These are phyloP conservation scores for Archivesica marissinica DNA, from an alignment of 1,140 invertebrate species.

Conservation along the genomic window DNA sequence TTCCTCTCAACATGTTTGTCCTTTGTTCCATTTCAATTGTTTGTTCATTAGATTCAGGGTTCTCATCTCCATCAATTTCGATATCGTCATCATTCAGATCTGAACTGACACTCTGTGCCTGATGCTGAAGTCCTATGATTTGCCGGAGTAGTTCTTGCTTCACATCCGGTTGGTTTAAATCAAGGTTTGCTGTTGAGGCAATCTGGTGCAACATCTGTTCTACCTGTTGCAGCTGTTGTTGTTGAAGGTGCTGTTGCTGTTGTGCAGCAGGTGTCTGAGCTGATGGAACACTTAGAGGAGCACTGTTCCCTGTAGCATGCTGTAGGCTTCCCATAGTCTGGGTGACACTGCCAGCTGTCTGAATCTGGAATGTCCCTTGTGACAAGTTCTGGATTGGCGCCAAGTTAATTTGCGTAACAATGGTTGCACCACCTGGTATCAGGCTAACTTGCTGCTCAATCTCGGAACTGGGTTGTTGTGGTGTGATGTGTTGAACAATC, in stretches of 20 bases:
- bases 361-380: not conserved
- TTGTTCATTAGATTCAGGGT: not conserved
- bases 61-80: not conserved
- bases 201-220: not conserved
- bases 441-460: not conserved
- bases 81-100: slow-evolving; percentile 23
- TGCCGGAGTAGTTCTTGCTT: not conserved
- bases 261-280: not conserved
- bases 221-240: not conserved
- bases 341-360: not conserved
- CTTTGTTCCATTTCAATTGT: not conserved
- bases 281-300: not conserved
- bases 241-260: not conserved
- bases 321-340: not conserved
- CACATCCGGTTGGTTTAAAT: not conserved
- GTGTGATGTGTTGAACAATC: not conserved
- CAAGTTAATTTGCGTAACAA: not conserved
- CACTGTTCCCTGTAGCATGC: not conserved
- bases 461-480: not conserved
- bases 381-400: not conserved
- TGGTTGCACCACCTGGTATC: not conserved
- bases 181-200: not conserved
- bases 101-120: not conserved
- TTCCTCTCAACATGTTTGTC: not conserved
- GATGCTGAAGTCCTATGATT: not conserved